Base-by-base conservation (phyloP, 2,113 vertebrate species). In the Vimba vimba region DNA sequence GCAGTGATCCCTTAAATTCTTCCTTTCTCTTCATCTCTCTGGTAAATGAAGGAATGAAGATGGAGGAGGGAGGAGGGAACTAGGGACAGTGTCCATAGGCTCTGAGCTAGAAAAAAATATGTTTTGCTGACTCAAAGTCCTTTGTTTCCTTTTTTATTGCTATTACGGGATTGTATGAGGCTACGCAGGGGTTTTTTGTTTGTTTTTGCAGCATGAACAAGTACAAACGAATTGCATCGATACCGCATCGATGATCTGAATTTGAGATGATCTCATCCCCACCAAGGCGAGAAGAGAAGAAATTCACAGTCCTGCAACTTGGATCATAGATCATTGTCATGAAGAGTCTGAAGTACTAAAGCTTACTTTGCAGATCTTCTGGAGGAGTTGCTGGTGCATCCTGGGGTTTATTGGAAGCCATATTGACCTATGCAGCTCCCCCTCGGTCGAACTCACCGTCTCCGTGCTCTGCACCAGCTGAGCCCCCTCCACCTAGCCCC, bases 401-500 rank as follows among this genome's bases (percentile, higher is more conserved):
- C 85, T 83, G 85, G 87, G 88, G 75, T 89, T 79, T 86, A 83
- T 86, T 85, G 60, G 79, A 85, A 87, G 84, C 86, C 89, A 60
- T 90, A 79, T 84, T 92, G 90, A 86, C 87, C 87, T 30, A 33
- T 74, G 69, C 75, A 68, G 43, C 55, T 50, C 66, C 76, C 86
- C 74, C 71, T 85, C 75, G 79, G 86, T 89, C 86, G 83, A 87
- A 85, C 88, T 33, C 62, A 23, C 73, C 45, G 21, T 83, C 74
- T 85, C 73, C 66, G 47, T 75, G 52, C 82, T 83, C 77, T 74
- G 79, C 84, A 73, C 69, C 90, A 91, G 90, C 89, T 90, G 90
- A 91, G 90, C 88, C 86, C 79, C 82, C 64, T 76, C 80, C 83
- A 85, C 79, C 84, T 78, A 74, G 73, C 60, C 71, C 80, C 15